A percentile compares a stretch with the other conserved stretches of the same genome.
Conservation (phyloP, 2,113 vertebrate genomes). For the Lucifuga dentata region DNA sequence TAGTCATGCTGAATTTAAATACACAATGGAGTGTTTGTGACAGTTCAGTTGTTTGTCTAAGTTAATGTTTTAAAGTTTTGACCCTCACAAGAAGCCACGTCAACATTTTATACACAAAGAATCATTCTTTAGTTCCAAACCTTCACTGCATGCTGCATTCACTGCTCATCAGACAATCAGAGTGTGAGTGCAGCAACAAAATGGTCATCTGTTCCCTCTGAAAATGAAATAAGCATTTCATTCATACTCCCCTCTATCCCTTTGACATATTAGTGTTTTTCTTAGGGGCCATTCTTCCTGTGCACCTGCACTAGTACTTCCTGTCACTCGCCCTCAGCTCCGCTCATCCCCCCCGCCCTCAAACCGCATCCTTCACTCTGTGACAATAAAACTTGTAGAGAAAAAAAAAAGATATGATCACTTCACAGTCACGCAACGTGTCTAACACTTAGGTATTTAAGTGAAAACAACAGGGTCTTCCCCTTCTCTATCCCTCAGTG, state of each 20-base stretch:
- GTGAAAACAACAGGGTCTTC: conserved; percentile 69
- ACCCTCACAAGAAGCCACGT: conserved; percentile 2
- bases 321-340: conserved; percentile 78
- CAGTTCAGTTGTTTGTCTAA: not conserved
- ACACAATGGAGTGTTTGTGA: not conserved
- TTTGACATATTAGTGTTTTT: conserved; percentile 68
- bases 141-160: no score
- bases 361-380: conserved; percentile 79
- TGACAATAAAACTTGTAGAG: conserved; percentile 63
- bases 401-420: conserved; percentile 16
- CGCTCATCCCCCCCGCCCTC: conserved; percentile 60
- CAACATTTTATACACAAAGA: no score
- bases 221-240: conserved; percentile 44
- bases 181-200: not conserved
- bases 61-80: not conserved
- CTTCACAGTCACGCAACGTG: conserved; percentile 36
- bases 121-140: no score
- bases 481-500: conserved; percentile 61
- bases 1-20: not conserved
- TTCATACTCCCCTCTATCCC: conserved; percentile 39
- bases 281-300: conserved; percentile 82
- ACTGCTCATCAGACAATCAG: no score
- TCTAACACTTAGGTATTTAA: conserved; percentile 33
- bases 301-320: conserved; percentile 85
- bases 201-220: conserved; percentile 16